Evolutionary conservation across 2,888 invertebrate species (phyloP).

Genomic region (Eugnorisma glareosa): DNA sequence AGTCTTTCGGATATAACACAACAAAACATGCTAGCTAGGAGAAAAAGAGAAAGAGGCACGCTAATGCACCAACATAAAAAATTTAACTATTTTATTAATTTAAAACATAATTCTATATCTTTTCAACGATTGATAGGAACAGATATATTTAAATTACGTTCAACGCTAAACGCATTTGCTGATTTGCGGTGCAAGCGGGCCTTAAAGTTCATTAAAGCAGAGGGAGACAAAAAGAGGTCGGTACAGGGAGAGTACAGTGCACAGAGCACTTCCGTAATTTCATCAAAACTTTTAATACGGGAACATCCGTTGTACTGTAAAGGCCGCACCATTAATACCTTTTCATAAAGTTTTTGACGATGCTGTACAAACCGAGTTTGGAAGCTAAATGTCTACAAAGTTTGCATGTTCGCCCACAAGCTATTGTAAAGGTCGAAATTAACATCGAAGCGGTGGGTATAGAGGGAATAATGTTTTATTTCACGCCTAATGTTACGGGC

Average conservation of each 20-base stretch:
- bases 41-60: not conserved
- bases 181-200: not conserved
- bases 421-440: constrained; percentile 51
- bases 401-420: constrained; percentile 50
- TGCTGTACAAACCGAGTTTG: constrained; percentile 39
- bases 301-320: constrained; percentile 52
- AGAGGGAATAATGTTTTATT: constrained; percentile 49
- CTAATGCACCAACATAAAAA: constrained; percentile 16
- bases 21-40: not conserved
- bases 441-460: constrained; percentile 39
- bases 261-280: constrained; percentile 41
- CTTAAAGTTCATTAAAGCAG: constrained; percentile 25
- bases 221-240: constrained; percentile 6
- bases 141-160: not conserved
- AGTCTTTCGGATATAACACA: not conserved
- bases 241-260: not conserved
- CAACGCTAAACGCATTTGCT: not conserved
- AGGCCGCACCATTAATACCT: constrained; percentile 57
- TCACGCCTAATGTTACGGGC: constrained; percentile 36
- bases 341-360: constrained; percentile 58
- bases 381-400: constrained; percentile 51
- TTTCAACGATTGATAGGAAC: not conserved
- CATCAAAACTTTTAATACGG: constrained; percentile 65
- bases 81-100: not conserved
- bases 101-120: not conserved